Percentiles rank a stretch among this genome's conserved stretches.
Evolutionary conservation across 1,140 invertebrate genomes (phyloP).

Genomic region (Achroia grisella): DNA sequence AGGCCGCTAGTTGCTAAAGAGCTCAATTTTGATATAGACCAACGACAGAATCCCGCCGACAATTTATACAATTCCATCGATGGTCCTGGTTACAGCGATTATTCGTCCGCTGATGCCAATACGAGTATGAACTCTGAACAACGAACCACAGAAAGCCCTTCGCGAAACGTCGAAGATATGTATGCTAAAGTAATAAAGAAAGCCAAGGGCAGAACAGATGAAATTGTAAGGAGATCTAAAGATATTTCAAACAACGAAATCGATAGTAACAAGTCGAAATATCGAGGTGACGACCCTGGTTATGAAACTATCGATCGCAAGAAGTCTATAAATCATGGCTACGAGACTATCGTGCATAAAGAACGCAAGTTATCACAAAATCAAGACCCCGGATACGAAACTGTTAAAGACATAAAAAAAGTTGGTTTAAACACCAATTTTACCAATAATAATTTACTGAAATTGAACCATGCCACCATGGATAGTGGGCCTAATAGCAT

Average conservation of each 20-base stretch:
- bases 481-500: constrained; percentile 75
- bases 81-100: constrained; percentile 42
- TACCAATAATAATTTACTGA: constrained; percentile 48
- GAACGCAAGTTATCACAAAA: constrained; percentile 48
- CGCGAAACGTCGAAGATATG: constrained; percentile 86
- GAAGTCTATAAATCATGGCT: constrained; percentile 62
- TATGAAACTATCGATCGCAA: constrained; percentile 69
- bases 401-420: constrained; percentile 67
- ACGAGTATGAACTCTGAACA: constrained; percentile 65
- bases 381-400: constrained; percentile 79
- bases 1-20: constrained; percentile 64
- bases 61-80: constrained; percentile 68
- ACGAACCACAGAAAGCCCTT: constrained; percentile 76
- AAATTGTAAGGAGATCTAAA: constrained; percentile 31
- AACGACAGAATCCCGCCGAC: constrained; percentile 36
- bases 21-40: constrained; percentile 62
- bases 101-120: constrained; percentile 54
- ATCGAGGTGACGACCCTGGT: constrained; percentile 63
- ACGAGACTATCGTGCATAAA: constrained; percentile 68
- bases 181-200: constrained; percentile 90
- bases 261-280: constrained; percentile 29
- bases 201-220: constrained; percentile 60
- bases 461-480: constrained; percentile 45
- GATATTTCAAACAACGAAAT: constrained; percentile 25
- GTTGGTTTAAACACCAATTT: constrained; percentile 21